phyloP scores from a whole-genome alignment of 2,888 invertebrate species.

The Seladonia tumulorum region DNA sequence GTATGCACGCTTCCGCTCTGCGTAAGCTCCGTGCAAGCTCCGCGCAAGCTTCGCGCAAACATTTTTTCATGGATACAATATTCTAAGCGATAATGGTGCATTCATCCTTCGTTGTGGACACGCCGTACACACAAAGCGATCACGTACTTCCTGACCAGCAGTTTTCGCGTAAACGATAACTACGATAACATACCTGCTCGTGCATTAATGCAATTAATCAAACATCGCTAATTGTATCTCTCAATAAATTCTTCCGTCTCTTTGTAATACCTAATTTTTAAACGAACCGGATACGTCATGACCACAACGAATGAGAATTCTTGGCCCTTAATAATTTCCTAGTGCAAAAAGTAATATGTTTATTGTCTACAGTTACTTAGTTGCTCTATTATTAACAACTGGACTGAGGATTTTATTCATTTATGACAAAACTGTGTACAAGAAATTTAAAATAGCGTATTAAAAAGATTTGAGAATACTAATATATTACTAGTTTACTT shows the following conservation, averaged over 20 bases:
- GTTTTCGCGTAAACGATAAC: background rate
- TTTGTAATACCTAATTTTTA: too few relatives aligned
- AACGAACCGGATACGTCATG: too few relatives aligned
- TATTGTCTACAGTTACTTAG: too few relatives aligned
- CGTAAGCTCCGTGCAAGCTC: background rate
- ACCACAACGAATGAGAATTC: too few relatives aligned
- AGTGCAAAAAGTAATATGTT: too few relatives aligned
- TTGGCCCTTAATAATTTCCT: too few relatives aligned
- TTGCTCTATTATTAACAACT: background rate
- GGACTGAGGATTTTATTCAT: too few relatives aligned
- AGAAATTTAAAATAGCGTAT: too few relatives aligned
- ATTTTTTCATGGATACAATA: background rate
- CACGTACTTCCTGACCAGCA: background rate
- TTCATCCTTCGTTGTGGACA: background rate
- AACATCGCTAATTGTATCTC: background rate
- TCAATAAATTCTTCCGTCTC: background rate
- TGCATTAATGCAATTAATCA: background rate
- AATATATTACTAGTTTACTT: too few relatives aligned
- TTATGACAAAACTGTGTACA: too few relatives aligned
- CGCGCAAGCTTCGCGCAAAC: background rate
- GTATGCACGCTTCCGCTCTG: background rate
- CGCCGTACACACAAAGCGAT: background rate
- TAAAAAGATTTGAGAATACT: too few relatives aligned
- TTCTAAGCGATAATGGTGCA: background rate
- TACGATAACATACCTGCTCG: background rate